Evolutionary conservation across 2,888 invertebrate genomes (phyloP).

Genomic region (Anoplius nigerrimus): DNA sequence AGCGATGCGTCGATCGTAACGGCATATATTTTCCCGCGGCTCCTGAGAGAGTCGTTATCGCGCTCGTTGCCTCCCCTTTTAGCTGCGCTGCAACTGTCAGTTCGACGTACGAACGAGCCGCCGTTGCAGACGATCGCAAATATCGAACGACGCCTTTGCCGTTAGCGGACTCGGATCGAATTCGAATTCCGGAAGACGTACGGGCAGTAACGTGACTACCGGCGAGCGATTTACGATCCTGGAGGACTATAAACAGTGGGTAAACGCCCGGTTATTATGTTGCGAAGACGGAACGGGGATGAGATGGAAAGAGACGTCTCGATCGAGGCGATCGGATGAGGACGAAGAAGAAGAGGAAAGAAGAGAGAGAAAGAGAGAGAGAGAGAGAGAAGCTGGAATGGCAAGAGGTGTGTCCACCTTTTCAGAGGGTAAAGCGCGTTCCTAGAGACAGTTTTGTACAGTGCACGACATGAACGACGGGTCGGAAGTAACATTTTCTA

Average conservation of each 20-base stretch:
- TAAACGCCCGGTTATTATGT: constrained; percentile 62
- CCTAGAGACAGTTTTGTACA: not conserved
- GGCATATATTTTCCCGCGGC: constrained; percentile 33
- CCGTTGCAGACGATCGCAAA: constrained; percentile 24
- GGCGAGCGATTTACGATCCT: constrained; percentile 49
- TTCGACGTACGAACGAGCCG: constrained; percentile 19
- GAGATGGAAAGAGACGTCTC: constrained; percentile 29
- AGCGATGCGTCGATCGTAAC: constrained; percentile 26
- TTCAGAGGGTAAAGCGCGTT: constrained; percentile 23
- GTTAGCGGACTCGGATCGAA: constrained; percentile 12
- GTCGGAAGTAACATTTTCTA: not conserved
- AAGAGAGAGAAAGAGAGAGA: constrained; percentile 30
- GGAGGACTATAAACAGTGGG: constrained; percentile 59
- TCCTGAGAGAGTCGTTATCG: constrained; percentile 60
- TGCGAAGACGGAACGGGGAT: constrained; percentile 30
- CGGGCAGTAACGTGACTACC: constrained; percentile 37
- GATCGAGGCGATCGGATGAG: constrained; percentile 24
- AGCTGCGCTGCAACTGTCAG: constrained; percentile 28
- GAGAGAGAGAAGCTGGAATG: constrained; percentile 30
- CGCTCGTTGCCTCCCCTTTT: constrained; percentile 25
- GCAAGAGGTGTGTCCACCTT: constrained; percentile 51
- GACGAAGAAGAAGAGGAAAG: constrained; percentile 20
- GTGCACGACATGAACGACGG: constrained; percentile 3
- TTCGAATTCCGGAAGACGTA: constrained; percentile 39
- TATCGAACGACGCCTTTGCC: constrained; percentile 7